These are phyloP conservation scores for Theropithecus gelada DNA, from an alignment of 2,113 vertebrate genomes.

Conservation along the genomic window DNA sequence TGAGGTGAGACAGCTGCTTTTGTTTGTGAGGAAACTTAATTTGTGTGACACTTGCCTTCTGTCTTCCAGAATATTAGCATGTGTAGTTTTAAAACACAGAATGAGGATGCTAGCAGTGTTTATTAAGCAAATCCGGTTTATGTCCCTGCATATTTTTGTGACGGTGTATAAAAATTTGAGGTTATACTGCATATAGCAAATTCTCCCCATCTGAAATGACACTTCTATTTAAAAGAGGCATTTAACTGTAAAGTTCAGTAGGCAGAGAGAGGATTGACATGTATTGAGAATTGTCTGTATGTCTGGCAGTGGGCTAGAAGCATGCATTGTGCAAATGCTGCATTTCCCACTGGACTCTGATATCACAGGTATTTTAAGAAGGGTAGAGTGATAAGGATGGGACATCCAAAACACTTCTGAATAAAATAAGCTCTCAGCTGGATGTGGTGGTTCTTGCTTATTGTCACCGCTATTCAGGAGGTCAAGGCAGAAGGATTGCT, in stretches of 20 bases:
- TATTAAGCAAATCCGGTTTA: not conserved
- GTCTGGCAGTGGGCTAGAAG: not conserved
- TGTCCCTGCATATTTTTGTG: not conserved
- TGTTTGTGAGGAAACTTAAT: slow-evolving; percentile 66
- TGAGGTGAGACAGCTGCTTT: slow-evolving; percentile 62
- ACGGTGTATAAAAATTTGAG: not conserved
- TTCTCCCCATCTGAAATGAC: not conserved
- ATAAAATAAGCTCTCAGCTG: not conserved
- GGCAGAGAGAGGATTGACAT: too few relatives aligned
- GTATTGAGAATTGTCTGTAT: not conserved
- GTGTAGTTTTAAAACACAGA: slow-evolving; percentile 27
- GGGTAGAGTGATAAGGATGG: not conserved
- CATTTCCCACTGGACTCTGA: not conserved
- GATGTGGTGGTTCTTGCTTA: too few relatives aligned
- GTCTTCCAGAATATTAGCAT: slow-evolving; percentile 66
- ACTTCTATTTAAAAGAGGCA: not conserved
- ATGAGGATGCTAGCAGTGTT: not conserved
- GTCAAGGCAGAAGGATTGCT: too few relatives aligned
- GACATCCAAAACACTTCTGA: not conserved
- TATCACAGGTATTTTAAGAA: not conserved
- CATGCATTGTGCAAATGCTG: not conserved
- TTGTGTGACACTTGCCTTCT: slow-evolving; percentile 65
- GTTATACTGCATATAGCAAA: not conserved
- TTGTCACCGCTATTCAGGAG: too few relatives aligned
- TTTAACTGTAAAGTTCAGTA: not conserved